Conservation (phyloP, 2,888 invertebrate genomes). For the Acanthosepion pharaonis region DNA sequence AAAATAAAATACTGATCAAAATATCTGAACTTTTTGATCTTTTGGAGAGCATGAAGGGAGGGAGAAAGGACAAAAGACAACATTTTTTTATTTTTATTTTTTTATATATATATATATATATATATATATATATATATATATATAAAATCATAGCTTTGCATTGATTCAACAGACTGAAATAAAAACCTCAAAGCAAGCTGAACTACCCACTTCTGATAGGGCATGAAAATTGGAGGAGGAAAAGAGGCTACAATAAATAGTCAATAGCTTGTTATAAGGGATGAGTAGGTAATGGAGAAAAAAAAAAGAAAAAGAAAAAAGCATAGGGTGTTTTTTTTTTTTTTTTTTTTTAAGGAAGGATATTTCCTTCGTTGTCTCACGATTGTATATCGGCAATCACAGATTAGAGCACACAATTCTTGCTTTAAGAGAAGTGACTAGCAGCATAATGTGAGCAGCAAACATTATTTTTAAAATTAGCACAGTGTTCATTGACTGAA, state of each 20-base stretch:
- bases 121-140: too few species aligned
- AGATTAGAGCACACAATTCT: slow-evolving; percentile 33
- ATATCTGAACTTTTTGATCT: background rate
- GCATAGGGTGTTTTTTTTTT: background rate
- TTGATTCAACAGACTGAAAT: background rate
- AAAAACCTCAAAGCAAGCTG: background rate
- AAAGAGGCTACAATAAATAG: background rate
- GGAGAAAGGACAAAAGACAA: background rate
- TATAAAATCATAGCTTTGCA: background rate
- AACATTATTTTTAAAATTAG: background rate
- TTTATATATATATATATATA: too few species aligned
- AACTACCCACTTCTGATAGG: background rate
- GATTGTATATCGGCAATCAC: slow-evolving; percentile 13
- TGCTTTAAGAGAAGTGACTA: slow-evolving; percentile 25
- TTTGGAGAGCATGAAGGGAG: background rate
- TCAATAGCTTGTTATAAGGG: background rate
- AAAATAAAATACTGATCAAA: background rate
- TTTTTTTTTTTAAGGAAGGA: background rate
- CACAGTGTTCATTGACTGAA: background rate
- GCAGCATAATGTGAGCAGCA: background rate
- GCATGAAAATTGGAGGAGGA: too few species aligned
- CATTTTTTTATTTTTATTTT: background rate
- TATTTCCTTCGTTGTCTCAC: background rate
- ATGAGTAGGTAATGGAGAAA: background rate
- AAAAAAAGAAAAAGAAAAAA: too few species aligned